A percentile compares a stretch with the other conserved stretches of the same genome.
These are phyloP conservation scores for Prenolepis imparis DNA, from an alignment of 2,888 invertebrate genomes.

Conservation along the genomic window DNA sequence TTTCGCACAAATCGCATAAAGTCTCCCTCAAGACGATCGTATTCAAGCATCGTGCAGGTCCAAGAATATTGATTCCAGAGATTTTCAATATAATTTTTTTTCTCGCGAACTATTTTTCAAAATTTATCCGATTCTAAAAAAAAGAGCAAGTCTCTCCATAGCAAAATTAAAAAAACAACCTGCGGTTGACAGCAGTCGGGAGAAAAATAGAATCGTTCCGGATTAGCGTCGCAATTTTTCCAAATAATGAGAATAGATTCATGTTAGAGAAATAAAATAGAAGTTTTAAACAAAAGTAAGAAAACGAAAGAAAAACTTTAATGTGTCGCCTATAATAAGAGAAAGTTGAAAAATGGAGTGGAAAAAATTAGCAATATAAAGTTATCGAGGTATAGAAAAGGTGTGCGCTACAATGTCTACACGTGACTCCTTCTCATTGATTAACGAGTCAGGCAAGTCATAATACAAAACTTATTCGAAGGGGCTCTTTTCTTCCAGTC, in stretches of 20 bases:
- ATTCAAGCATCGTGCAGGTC: constrained; percentile 12
- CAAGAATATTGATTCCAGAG: constrained; percentile 17
- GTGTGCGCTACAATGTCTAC: background rate
- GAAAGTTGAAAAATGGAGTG: constrained; percentile 21
- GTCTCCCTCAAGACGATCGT: constrained; percentile 8
- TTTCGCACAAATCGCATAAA: constrained; percentile 22
- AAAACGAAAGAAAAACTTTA: background rate
- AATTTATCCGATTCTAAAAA: constrained; percentile 2
- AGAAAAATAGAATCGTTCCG: background rate
- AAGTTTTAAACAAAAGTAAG: background rate
- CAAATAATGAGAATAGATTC: background rate
- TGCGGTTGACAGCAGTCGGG: no score
- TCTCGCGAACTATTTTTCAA: background rate
- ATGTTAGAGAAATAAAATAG: background rate
- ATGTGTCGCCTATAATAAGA: background rate
- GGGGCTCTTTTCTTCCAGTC: background rate
- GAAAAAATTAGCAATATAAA: constrained; percentile 7
- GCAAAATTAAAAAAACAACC: background rate
- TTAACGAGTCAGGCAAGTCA: background rate
- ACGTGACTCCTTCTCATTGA: background rate
- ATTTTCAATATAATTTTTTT: constrained; percentile 11
- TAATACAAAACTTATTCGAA: background rate
- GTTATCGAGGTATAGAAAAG: constrained; percentile 4
- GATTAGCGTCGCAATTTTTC: background rate
- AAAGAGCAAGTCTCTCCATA: background rate